Conservation (phyloP, 2,113 vertebrate genomes). For the Pionites leucogaster region DNA sequence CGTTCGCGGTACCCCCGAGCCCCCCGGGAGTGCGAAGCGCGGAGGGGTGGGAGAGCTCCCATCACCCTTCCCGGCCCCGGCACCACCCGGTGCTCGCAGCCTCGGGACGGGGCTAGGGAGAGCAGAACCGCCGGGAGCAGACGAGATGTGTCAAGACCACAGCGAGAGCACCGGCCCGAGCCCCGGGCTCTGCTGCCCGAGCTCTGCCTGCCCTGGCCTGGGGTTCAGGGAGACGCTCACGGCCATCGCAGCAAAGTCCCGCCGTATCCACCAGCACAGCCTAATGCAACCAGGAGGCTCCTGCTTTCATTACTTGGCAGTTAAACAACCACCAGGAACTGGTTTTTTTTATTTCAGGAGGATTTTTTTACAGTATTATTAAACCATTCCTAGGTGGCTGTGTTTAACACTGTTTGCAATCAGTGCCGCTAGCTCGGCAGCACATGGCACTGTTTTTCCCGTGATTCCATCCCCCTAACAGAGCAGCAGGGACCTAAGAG, state of each 20-base stretch:
- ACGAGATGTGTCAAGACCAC: neutral
- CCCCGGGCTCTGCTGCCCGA: neutral
- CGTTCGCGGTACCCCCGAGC: neutral
- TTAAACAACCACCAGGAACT: neutral
- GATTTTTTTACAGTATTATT: no score
- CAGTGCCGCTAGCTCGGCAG: accelerated
- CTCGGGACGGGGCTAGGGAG: neutral
- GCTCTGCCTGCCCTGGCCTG: neutral
- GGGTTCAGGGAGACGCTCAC: neutral
- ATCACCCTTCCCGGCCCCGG: neutral
- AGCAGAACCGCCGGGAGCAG: neutral
- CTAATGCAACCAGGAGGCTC: neutral
- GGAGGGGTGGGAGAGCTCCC: neutral
- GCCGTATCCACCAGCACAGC: neutral
- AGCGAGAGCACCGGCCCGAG: neutral
- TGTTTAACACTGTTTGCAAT: accelerated
- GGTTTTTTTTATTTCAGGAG: neutral
- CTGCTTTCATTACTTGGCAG: neutral
- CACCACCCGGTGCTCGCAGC: neutral
- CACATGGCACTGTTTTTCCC: accelerated
- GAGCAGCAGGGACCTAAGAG: neutral
- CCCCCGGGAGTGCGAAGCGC: neutral
- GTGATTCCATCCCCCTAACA: accelerated
- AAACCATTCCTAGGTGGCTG: no score
- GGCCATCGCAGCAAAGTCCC: neutral